These are phyloP conservation scores for Tribolium castaneum DNA, from an alignment of 1,140 invertebrate genomes.

Conservation along the genomic window DNA sequence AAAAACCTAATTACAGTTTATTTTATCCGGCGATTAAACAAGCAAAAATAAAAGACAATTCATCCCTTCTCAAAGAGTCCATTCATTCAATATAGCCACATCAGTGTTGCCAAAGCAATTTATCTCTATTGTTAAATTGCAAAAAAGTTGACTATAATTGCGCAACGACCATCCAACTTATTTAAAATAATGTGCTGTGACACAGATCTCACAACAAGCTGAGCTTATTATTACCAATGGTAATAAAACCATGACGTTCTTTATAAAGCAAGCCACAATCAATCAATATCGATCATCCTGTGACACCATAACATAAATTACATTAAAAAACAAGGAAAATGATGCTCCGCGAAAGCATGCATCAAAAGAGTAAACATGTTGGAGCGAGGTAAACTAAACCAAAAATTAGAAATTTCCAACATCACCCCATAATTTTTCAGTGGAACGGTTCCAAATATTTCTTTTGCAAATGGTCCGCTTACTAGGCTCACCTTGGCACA, in stretches of 20 bases:
- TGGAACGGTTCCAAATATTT: neutral
- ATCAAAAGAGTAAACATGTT: conserved; percentile 4
- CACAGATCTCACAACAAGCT: conserved; percentile 3
- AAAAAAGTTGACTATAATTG: neutral
- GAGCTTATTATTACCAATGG: conserved; percentile 24
- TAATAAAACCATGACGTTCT: conserved; percentile 31
- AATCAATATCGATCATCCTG: conserved; percentile 26
- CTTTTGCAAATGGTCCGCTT: conserved; percentile 21
- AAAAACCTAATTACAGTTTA: neutral
- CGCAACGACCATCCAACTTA: neutral
- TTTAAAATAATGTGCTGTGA: neutral
- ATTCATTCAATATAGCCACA: neutral
- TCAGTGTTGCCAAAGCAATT: neutral
- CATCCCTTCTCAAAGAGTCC: neutral
- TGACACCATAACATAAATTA: conserved; percentile 28
- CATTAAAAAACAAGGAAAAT: conserved; percentile 29
- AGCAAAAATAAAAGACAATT: neutral
- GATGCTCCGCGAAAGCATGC: conserved; percentile 14
- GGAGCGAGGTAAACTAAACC: neutral
- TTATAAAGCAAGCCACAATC: conserved; percentile 15
- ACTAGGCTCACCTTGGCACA: conserved; percentile 3
- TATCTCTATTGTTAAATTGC: conserved; percentile 7
- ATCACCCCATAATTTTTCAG: no score
- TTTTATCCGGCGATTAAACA: neutral
- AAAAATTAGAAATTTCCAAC: neutral